phyloP scores from a whole-genome alignment of 1,140 invertebrate genomes.

The Drosophila albomicans region DNA sequence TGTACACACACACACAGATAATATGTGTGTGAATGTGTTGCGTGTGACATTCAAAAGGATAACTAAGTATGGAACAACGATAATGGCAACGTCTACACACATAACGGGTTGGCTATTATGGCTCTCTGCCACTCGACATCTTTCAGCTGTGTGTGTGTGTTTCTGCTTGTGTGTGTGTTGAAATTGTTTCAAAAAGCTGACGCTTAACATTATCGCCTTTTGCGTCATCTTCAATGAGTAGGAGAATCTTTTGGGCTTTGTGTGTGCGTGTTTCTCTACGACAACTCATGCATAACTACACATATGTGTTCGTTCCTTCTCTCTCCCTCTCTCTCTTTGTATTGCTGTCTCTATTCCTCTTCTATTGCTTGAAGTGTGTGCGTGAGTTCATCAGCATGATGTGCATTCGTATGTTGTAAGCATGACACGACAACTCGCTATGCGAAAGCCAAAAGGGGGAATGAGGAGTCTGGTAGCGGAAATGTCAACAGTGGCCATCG shows the following conservation, averaged over 20 bases:
- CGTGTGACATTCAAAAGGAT: constrained; percentile 62
- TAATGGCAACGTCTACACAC: constrained; percentile 57
- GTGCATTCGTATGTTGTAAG: constrained; percentile 48
- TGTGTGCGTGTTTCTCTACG: constrained; percentile 16
- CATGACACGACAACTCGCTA: constrained; percentile 36
- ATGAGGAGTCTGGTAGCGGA: constrained; percentile 31
- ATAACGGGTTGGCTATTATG: constrained; percentile 58
- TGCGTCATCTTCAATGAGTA: constrained; percentile 50
- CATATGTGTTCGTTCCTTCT: constrained; percentile 5
- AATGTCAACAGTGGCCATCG: constrained; percentile 55
- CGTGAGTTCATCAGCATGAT: constrained; percentile 50
- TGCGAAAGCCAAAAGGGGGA: neutral
- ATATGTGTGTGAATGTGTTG: constrained; percentile 29
- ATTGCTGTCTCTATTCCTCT: too few relatives aligned
- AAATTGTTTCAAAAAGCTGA: constrained; percentile 65
- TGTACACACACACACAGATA: constrained; percentile 2
- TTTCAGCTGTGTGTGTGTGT: constrained; percentile 28
- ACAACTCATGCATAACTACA: constrained; percentile 38
- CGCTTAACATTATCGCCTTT: constrained; percentile 60
- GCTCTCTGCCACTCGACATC: constrained; percentile 39
- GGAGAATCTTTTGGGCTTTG: constrained; percentile 10
- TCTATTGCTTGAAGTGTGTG: neutral
- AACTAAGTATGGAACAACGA: constrained; percentile 59
- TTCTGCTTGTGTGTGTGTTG: constrained; percentile 36
- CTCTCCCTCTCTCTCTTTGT: neutral